Conservation (phyloP, 2,113 vertebrate genomes). For the Emydocephalus ijimae region DNA sequence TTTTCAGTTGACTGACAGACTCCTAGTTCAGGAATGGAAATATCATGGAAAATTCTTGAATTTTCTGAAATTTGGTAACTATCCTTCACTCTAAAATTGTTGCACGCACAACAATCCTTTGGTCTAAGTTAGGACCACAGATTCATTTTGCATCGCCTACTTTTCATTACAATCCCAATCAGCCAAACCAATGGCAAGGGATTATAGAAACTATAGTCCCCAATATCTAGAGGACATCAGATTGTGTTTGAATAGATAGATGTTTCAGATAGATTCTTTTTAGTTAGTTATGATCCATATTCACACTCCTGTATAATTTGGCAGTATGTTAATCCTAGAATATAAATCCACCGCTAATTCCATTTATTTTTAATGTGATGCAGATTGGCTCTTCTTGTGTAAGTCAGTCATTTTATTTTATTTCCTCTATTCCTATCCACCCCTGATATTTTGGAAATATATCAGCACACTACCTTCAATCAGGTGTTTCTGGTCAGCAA, state of each 20-base stretch:
- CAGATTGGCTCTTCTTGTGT: background rate
- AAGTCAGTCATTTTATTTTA: background rate
- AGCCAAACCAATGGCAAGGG: background rate
- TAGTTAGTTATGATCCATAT: background rate
- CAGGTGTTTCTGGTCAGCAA: slow-evolving; percentile 33
- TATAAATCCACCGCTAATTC: background rate
- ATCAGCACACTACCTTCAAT: background rate
- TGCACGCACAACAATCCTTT: background rate
- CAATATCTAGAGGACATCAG: background rate
- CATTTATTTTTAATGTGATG: background rate
- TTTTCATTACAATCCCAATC: background rate
- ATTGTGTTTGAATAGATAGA: background rate
- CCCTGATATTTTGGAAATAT: slow-evolving; percentile 8
- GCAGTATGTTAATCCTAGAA: background rate
- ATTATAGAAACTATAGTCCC: background rate
- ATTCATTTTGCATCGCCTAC: background rate
- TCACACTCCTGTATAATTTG: background rate
- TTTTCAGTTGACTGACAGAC: background rate
- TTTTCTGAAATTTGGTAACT: background rate
- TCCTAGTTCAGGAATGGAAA: background rate
- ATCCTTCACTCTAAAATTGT: background rate
- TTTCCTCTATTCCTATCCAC: background rate
- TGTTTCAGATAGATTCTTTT: background rate
- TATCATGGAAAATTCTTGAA: background rate
- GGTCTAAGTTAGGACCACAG: background rate